Percentiles rank a stretch among this genome's conserved stretches.
phyloP scores from a whole-genome alignment of 2,113 vertebrate genomes.

The Capreolus pygargus region DNA sequence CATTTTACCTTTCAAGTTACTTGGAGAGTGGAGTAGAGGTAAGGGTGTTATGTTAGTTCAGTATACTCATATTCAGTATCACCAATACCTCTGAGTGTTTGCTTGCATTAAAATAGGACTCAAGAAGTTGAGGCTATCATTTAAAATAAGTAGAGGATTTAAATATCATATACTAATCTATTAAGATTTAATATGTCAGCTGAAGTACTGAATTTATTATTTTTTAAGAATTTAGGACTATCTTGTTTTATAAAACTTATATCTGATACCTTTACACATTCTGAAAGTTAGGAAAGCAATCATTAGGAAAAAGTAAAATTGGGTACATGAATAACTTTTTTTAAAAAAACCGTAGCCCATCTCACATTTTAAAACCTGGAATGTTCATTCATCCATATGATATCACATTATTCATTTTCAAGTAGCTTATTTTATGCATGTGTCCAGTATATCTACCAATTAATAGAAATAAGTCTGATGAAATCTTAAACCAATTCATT shows the following conservation, averaged over 20 bases:
- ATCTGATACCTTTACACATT: conserved; percentile 8
- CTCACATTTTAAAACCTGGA: not conserved
- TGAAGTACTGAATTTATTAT: conserved; percentile 47
- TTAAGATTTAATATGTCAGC: conserved; percentile 29
- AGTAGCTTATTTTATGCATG: not conserved
- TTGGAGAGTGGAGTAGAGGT: not conserved
- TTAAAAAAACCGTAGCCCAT: not conserved
- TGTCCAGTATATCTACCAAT: conserved; percentile 31
- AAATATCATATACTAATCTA: not conserved
- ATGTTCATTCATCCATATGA: not conserved
- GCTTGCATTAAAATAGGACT: conserved; percentile 26
- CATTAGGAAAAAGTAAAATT: conserved; percentile 39
- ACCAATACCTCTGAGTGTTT: not conserved
- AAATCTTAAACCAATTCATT: conserved; percentile 20
- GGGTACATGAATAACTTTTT: not conserved
- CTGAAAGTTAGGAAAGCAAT: conserved; percentile 40
- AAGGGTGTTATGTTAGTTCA: not conserved
- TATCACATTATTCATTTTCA: conserved; percentile 14
- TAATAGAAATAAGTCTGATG: conserved; percentile 30
- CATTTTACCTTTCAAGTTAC: conserved; percentile 24
- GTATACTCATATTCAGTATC: not conserved
- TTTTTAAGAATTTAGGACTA: conserved; percentile 1
- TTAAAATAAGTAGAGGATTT: conserved; percentile 1
- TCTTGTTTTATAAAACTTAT: conserved; percentile 62
- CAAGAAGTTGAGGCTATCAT: not conserved